phyloP scores from a whole-genome alignment of 2,888 invertebrate genomes.

The Mimumesa dahlbomi region DNA sequence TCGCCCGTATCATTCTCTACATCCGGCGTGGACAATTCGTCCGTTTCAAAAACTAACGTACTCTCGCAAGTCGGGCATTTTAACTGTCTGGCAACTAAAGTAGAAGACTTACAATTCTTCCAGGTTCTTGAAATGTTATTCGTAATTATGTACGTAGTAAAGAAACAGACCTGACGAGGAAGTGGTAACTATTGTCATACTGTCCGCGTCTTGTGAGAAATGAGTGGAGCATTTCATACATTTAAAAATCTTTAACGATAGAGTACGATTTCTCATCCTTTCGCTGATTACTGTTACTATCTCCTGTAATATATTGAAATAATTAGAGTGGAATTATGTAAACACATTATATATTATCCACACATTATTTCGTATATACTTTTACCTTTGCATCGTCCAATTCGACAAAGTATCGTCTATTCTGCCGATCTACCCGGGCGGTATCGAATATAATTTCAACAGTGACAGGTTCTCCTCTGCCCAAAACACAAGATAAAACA shows the following conservation, averaged over 20 bases:
- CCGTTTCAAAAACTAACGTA: slow-evolving; percentile 82
- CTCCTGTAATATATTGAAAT: slow-evolving; percentile 74
- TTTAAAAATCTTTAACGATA: slow-evolving; percentile 77
- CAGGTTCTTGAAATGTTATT: too few relatives aligned
- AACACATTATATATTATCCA: neutral
- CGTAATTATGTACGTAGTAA: neutral
- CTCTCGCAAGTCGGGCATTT: slow-evolving; percentile 84
- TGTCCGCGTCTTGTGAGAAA: slow-evolving; percentile 82
- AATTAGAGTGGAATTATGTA: neutral
- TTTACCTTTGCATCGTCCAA: slow-evolving; percentile 82
- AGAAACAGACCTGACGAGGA: slow-evolving; percentile 43
- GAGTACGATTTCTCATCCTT: slow-evolving; percentile 80
- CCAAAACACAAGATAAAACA: slow-evolving; percentile 76
- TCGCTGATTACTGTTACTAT: slow-evolving; percentile 80
- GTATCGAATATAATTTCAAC: slow-evolving; percentile 85
- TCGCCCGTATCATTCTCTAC: slow-evolving; percentile 48
- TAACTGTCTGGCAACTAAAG: slow-evolving; percentile 64
- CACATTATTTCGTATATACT: neutral
- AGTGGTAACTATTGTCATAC: slow-evolving; percentile 51
- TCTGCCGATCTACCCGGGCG: slow-evolving; percentile 82
- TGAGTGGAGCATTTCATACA: slow-evolving; percentile 85
- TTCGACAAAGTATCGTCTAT: slow-evolving; percentile 83
- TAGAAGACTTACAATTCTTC: too few relatives aligned
- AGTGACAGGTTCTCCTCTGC: slow-evolving; percentile 79
- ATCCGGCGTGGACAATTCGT: slow-evolving; percentile 75